Evolutionary conservation across 2,797 vertebrate species (phyloP).

Genomic region (Enteromius argenteus): DNA sequence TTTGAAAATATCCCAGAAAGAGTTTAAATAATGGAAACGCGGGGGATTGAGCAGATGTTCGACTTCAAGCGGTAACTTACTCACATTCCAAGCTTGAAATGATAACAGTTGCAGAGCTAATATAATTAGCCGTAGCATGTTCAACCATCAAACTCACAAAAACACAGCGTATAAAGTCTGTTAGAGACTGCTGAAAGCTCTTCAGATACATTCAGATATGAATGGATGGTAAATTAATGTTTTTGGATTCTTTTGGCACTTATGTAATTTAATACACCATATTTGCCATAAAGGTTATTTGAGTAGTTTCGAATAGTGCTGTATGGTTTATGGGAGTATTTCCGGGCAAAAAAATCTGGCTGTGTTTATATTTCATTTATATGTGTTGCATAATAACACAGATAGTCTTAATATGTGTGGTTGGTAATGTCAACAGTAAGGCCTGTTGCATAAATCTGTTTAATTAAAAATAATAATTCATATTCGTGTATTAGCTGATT

Average conservation of each 20-base stretch:
- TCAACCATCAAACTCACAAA: conserved; percentile 2
- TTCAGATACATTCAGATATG: background rate
- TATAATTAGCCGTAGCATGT: conserved; percentile 33
- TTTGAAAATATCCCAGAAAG: conserved; percentile 40
- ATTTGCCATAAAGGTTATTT: background rate
- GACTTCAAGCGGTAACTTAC: conserved; percentile 83
- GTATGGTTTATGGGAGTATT: background rate
- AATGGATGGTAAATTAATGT: background rate
- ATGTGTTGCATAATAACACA: background rate
- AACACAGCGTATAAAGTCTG: conserved; percentile 5
- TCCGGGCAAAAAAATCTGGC: background rate
- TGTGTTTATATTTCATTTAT: background rate
- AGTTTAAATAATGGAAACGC: conserved; percentile 76
- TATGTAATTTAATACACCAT: background rate
- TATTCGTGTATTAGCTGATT: background rate
- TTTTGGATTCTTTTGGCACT: background rate
- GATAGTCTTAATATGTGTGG: background rate
- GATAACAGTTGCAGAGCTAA: conserved; percentile 32
- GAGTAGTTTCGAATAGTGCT: background rate
- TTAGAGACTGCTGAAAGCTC: background rate
- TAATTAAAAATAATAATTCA: background rate
- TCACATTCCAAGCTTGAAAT: conserved; percentile 52
- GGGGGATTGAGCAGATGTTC: conserved; percentile 81
- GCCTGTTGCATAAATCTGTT: background rate
- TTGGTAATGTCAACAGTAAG: background rate